Percentiles rank a stretch among this genome's conserved stretches.
Evolutionary conservation across 2,797 vertebrate species (phyloP).

Genomic region (Chrysocyon brachyurus): DNA sequence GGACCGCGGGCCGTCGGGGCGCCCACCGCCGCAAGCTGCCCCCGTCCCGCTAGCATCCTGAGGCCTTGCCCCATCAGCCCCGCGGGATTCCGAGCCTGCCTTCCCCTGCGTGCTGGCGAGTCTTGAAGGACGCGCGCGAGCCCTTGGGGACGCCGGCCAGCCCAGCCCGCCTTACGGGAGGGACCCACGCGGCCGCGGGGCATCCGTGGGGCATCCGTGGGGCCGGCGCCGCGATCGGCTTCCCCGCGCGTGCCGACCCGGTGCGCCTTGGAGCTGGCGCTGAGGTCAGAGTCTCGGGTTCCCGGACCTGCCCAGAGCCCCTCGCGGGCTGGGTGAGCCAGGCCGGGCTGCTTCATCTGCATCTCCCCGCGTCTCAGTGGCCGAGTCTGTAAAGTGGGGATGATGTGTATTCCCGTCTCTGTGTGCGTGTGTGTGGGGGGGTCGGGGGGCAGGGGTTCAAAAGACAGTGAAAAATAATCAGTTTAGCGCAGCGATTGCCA

Average conservation of each 20-base stretch:
- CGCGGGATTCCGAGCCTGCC: neutral
- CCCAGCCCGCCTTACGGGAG: neutral
- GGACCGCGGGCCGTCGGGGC: neutral
- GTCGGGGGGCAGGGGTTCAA: neutral
- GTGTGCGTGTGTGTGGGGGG: too few relatives aligned
- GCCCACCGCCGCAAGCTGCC: neutral
- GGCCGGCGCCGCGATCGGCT: neutral
- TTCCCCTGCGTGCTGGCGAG: neutral
- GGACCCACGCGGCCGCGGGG: neutral
- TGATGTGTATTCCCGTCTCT: neutral
- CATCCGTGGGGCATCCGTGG: neutral
- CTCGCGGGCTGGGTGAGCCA: neutral
- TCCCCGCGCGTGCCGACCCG: conserved; percentile 12
- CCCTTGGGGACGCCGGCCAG: conserved; percentile 57
- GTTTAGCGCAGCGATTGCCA: neutral
- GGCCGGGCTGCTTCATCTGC: neutral
- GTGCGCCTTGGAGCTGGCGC: neutral
- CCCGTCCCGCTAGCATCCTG: neutral
- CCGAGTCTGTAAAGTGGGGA: conserved; percentile 39
- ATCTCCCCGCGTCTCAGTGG: neutral
- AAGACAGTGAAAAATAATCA: neutral
- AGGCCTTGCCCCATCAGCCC: neutral
- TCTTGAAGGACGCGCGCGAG: conserved; percentile 67
- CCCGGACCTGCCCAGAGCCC: neutral
- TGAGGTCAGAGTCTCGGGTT: neutral